A percentile compares a stretch with the other conserved stretches of the same genome.
phyloP scores from a whole-genome alignment of 2,797 vertebrate species.

The Ficedula albicollis region DNA sequence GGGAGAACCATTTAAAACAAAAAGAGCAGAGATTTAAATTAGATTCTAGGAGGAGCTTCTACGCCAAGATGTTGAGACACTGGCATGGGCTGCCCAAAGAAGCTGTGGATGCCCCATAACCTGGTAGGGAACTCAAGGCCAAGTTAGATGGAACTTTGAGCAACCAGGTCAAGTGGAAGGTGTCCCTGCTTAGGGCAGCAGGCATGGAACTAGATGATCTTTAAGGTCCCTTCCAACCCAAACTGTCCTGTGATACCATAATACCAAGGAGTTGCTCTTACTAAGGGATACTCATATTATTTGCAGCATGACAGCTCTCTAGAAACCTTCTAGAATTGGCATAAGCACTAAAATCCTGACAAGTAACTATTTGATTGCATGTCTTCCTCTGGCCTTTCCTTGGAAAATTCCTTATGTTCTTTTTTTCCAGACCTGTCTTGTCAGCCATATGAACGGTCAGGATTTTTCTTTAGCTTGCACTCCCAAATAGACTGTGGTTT shows the following conservation, averaged over 20 bases:
- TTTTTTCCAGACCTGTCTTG: background rate
- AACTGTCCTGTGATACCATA: background rate
- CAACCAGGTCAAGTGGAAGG: background rate
- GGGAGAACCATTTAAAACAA: background rate
- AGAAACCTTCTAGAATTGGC: background rate
- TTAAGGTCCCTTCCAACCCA: background rate
- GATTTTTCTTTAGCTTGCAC: background rate
- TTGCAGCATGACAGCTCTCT: background rate
- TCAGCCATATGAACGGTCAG: background rate
- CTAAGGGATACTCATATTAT: background rate
- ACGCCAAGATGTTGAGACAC: background rate
- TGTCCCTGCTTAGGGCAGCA: background rate
- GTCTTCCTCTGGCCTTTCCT: background rate
- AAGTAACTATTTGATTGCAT: background rate
- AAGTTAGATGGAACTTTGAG: background rate
- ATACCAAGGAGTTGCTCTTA: background rate
- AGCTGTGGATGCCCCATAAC: background rate
- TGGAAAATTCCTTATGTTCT: background rate
- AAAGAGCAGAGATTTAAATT: background rate
- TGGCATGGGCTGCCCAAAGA: background rate
- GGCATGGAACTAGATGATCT: background rate
- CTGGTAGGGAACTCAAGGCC: background rate
- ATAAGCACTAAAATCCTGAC: background rate
- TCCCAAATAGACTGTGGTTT: background rate
- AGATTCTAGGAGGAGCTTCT: background rate